A percentile compares a stretch with the other conserved stretches of the same genome.
phyloP scores from a whole-genome alignment of 2,888 invertebrate species.

The Linnaemya vulpina region DNA sequence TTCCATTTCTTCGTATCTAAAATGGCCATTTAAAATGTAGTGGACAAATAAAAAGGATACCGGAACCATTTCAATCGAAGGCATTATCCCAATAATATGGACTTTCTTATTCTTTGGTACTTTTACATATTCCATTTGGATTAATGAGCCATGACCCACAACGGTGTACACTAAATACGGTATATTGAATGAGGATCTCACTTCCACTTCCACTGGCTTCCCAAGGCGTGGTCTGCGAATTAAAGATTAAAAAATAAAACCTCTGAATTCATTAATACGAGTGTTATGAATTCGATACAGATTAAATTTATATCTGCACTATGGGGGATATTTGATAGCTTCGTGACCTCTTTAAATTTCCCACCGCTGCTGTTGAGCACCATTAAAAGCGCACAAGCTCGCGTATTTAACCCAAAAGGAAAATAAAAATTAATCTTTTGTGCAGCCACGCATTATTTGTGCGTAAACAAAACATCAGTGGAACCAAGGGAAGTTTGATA shows the following conservation, averaged over 20 bases:
- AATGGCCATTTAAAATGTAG: slow-evolving; percentile 44
- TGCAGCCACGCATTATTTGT: too few relatives aligned
- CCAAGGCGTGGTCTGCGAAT: background rate
- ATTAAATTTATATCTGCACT: too few relatives aligned
- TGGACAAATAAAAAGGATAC: slow-evolving; percentile 48
- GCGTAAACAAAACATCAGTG: too few relatives aligned
- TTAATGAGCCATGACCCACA: slow-evolving; percentile 43
- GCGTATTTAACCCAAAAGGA: too few relatives aligned
- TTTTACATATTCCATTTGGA: slow-evolving; percentile 17
- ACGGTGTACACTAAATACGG: slow-evolving; percentile 47
- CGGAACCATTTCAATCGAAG: slow-evolving; percentile 59
- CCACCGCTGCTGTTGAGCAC: too few relatives aligned
- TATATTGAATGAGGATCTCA: slow-evolving; percentile 38
- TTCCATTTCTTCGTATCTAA: slow-evolving; percentile 42
- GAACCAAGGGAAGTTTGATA: too few relatives aligned
- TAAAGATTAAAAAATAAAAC: background rate
- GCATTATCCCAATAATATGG: slow-evolving; percentile 31
- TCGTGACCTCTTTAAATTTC: too few relatives aligned
- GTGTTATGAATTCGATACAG: too few relatives aligned
- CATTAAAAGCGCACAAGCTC: too few relatives aligned
- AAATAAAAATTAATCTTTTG: too few relatives aligned
- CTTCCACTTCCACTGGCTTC: slow-evolving; percentile 33
- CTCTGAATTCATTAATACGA: too few relatives aligned
- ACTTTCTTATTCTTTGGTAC: slow-evolving; percentile 33
- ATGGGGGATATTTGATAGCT: too few relatives aligned